phyloP scores from a whole-genome alignment of 2,797 vertebrate genomes.

The Passerculus sandwichensis region DNA sequence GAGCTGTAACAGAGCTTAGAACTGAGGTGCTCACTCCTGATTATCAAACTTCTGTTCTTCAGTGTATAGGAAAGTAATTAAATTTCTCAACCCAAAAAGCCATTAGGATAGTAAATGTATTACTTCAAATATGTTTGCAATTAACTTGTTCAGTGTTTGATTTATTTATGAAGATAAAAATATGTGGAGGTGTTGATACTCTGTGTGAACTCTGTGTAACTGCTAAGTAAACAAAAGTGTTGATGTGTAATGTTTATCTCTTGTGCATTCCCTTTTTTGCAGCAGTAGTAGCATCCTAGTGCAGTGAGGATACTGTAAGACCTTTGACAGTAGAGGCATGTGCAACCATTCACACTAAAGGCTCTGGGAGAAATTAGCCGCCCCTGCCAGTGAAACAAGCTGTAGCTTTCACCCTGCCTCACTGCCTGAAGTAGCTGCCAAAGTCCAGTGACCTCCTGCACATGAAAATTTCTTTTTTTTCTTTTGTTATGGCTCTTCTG shows the following conservation, averaged over 20 bases:
- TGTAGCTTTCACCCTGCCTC: neutral
- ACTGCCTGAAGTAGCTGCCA: neutral
- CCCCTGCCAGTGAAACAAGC: neutral
- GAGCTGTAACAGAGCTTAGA: neutral
- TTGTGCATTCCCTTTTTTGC: neutral
- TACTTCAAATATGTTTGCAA: neutral
- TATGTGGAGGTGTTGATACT: neutral
- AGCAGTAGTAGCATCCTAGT: neutral
- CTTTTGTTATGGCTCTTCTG: neutral
- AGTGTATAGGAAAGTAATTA: neutral
- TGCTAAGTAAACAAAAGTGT: neutral
- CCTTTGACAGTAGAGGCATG: neutral
- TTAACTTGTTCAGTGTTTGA: neutral
- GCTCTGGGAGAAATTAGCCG: neutral
- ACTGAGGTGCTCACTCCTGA: neutral
- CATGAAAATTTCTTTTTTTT: neutral
- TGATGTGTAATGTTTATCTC: neutral
- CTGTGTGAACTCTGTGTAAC: neutral
- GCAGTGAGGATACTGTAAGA: neutral
- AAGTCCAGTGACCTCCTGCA: neutral
- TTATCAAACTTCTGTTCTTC: neutral
- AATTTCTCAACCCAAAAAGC: neutral
- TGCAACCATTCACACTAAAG: neutral
- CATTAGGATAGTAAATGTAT: neutral
- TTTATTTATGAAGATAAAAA: neutral